Conservation (phyloP, 2,113 vertebrate species). For the Atractosteus spatula region DNA sequence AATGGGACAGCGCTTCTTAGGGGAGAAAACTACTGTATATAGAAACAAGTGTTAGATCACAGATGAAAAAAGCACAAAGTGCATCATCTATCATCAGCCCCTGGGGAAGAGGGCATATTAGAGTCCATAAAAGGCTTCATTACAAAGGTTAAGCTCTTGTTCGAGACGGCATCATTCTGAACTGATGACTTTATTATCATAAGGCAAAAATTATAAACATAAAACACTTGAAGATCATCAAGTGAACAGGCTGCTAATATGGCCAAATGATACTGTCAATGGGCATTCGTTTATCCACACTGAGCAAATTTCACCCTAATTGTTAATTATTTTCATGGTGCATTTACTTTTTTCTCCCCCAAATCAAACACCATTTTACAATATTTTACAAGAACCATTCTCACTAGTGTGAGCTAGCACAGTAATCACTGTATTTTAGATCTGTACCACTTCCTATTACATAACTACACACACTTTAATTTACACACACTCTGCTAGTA, state of each 20-base stretch:
- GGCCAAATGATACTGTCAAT: constrained; percentile 63
- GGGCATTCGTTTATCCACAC: constrained; percentile 56
- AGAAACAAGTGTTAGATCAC: too few species aligned
- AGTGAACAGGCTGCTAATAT: constrained; percentile 50
- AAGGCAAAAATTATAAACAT: constrained; percentile 48
- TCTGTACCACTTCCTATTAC: too few species aligned
- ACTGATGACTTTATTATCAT: constrained; percentile 34
- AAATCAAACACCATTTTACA: too few species aligned
- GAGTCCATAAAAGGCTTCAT: constrained; percentile 61
- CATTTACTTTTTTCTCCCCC: too few species aligned
- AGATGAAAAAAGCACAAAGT: constrained; percentile 46
- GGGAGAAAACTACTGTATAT: constrained; percentile 1
- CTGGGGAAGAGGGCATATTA: constrained; percentile 55
- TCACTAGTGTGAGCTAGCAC: too few species aligned
- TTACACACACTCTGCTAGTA: too few species aligned
- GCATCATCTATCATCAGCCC: constrained; percentile 53
- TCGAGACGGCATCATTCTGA: constrained; percentile 54
- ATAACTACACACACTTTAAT: too few species aligned
- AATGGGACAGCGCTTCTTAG: background rate
- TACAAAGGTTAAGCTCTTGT: constrained; percentile 59
- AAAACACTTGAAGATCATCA: constrained; percentile 48
- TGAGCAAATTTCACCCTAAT: constrained; percentile 6
- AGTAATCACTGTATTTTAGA: too few species aligned
- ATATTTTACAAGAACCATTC: too few species aligned
- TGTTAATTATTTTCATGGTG: background rate